phyloP scores from a whole-genome alignment of 2,797 vertebrate genomes.

The Sebastes matsubarae region DNA sequence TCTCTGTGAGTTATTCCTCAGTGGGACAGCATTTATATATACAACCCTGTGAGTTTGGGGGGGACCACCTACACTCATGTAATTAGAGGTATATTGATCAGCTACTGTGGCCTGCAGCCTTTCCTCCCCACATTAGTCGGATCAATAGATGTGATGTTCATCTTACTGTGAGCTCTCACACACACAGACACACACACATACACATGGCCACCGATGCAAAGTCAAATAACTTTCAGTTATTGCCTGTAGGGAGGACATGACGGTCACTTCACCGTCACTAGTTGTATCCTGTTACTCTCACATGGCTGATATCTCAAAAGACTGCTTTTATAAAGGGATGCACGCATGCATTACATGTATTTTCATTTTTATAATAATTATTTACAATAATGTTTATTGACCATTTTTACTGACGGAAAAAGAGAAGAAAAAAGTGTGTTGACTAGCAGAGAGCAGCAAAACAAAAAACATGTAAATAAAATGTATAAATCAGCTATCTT shows the following conservation, averaged over 20 bases:
- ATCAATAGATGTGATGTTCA: constrained; percentile 86
- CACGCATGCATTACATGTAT: not conserved
- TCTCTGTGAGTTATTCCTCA: constrained; percentile 40
- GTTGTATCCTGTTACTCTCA: not conserved
- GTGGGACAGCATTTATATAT: constrained; percentile 78
- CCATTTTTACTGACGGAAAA: not conserved
- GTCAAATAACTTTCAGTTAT: constrained; percentile 63
- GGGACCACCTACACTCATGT: constrained; percentile 50
- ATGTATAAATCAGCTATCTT: not conserved
- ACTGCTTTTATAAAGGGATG: not conserved
- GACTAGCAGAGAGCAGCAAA: too few relatives aligned
- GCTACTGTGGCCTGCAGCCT: constrained; percentile 75
- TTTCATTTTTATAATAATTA: not conserved
- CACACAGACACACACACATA: constrained; percentile 23
- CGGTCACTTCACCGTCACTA: constrained; percentile 42
- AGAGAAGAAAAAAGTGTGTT: not conserved
- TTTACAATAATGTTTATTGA: not conserved
- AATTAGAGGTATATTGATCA: constrained; percentile 85
- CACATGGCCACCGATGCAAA: constrained; percentile 17
- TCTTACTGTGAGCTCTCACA: constrained; percentile 55
- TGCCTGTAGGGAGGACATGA: constrained; percentile 65
- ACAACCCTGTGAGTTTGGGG: constrained; percentile 55
- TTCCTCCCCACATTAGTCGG: constrained; percentile 82
- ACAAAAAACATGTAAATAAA: not conserved
- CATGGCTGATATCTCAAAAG: not conserved